phyloP scores from a whole-genome alignment of 2,888 invertebrate species.

The Exephanes ischioxanthus region DNA sequence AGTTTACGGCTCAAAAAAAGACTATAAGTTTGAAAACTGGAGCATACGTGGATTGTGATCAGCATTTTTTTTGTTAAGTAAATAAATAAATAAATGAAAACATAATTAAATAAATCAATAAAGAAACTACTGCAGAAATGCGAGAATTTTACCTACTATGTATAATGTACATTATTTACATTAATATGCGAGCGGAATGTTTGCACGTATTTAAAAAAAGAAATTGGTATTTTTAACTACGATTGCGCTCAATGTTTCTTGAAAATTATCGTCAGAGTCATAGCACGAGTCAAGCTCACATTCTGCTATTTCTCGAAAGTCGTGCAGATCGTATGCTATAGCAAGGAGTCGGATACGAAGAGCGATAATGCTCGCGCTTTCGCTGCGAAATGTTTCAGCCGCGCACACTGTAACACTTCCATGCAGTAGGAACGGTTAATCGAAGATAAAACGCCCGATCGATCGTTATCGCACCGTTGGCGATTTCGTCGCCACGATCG shows the following conservation, averaged over 20 bases:
- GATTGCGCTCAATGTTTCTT: neutral
- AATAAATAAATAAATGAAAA: no score
- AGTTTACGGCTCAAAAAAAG: no score
- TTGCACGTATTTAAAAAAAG: neutral
- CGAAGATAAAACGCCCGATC: conserved; percentile 21
- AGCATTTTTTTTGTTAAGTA: no score
- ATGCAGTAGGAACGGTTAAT: neutral
- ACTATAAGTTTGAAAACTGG: no score
- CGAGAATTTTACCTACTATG: no score
- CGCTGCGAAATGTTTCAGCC: neutral
- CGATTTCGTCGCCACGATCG: conserved; percentile 8
- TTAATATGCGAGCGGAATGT: neutral
- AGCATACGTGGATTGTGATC: no score
- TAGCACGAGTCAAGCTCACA: neutral
- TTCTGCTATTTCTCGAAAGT: neutral
- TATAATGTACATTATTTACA: neutral
- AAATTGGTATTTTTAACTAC: neutral
- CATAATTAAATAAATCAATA: neutral
- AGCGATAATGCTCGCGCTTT: conserved; percentile 2
- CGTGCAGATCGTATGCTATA: neutral
- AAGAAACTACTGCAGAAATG: neutral
- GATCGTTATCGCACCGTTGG: conserved; percentile 34
- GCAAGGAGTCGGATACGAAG: neutral
- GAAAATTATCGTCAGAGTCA: neutral
- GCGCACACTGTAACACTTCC: neutral